Conservation (phyloP, 92 coral and sea anemone species). For the Zoanthus sansibaricus region DNA sequence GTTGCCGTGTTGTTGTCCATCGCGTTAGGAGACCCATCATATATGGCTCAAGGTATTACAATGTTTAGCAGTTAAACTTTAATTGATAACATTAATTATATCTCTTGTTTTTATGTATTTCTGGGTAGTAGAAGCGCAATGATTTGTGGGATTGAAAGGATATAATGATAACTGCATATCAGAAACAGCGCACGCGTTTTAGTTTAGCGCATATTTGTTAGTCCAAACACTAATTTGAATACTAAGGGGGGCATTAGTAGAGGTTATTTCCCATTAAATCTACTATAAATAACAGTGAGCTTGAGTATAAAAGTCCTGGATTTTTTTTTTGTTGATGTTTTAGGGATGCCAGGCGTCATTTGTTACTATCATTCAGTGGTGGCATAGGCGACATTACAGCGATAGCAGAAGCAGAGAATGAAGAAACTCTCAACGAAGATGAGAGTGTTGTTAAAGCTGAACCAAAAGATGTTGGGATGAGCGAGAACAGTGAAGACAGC, state of each 20-base stretch:
- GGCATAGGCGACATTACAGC: neutral
- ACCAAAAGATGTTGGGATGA: slow-evolving; percentile 49
- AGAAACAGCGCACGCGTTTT: no score
- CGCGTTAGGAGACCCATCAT: slow-evolving; percentile 83
- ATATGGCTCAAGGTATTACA: slow-evolving; percentile 79
- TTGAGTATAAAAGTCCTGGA: neutral
- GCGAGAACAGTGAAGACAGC: slow-evolving; percentile 35
- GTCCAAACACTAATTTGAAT: no score
- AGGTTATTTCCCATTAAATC: no score
- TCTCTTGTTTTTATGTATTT: neutral
- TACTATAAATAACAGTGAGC: neutral
- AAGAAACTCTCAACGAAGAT: slow-evolving; percentile 44
- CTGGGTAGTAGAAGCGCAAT: no score
- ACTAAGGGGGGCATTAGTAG: no score
- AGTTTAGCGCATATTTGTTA: no score
- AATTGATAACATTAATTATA: neutral
- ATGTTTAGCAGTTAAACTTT: neutral
- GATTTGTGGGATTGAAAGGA: no score
- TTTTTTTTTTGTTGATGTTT: neutral
- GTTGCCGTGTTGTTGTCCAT: slow-evolving; percentile 79
- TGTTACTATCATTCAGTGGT: neutral
- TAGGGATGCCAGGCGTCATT: slow-evolving; percentile 16
- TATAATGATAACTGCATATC: no score
- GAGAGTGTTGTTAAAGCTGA: slow-evolving; percentile 39
- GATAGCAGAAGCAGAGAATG: neutral